Evolutionary conservation across 2,888 invertebrate species (phyloP).

Genomic region (Heliconius sara): DNA sequence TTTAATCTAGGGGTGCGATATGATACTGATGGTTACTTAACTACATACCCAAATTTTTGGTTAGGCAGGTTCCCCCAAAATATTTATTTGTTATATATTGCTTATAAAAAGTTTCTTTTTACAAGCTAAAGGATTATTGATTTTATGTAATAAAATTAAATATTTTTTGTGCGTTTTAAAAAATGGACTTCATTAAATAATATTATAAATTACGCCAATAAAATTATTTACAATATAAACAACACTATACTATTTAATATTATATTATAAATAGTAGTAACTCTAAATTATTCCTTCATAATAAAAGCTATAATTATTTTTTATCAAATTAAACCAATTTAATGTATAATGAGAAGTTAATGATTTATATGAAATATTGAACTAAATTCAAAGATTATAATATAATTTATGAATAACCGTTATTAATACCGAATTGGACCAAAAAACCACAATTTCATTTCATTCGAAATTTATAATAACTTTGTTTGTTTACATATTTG

Average conservation of each 20-base stretch:
- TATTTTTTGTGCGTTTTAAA: no score
- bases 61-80: no score
- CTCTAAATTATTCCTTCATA: not conserved
- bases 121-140: no score
- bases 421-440: not conserved
- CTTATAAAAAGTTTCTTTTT: no score
- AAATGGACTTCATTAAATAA: no score
- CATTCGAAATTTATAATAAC: not conserved
- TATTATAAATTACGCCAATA: not conserved
- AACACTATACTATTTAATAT: not conserved
- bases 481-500: not conserved
- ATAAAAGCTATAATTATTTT: conserved; percentile 5
- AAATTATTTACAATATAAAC: not conserved
- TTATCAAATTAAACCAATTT: conserved; percentile 11
- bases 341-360: not conserved
- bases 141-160: no score
- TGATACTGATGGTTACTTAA: no score
- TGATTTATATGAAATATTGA: not conserved
- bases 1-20: no score
- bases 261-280: not conserved
- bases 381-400: not conserved
- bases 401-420: not conserved
- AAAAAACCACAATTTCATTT: not conserved
- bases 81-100: no score
- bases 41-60: no score